Evolutionary conservation across 2,113 vertebrate genomes (phyloP), one percentile per base, ranked within the genome.

Genomic region (Syrrhaptes paradoxus): DNA sequence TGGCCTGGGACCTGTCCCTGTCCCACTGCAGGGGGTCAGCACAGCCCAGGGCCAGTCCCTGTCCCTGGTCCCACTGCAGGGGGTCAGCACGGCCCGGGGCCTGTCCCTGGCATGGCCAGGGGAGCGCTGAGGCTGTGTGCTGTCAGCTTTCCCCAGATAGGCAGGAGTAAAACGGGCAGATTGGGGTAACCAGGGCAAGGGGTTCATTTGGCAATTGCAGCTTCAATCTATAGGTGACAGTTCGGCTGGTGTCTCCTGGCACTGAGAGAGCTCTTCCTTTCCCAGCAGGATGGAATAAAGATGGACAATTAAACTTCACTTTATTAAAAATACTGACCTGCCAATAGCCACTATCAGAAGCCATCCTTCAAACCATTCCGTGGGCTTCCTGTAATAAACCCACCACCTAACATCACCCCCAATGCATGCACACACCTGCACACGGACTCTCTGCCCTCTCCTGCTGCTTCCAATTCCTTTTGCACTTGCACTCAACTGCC

Each of bases 51-150:
- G 38, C 38, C 38, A 10, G 38, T 38, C 38, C 38, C 38, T 3
- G 4, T 4, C 24, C 8, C 11, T 19, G 8, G 11, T 19, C 25
- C 16, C 48, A 1, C 17, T 1, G 24, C 0, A 2, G 48, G 25
- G 25, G 8, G 3, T 9, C 46, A 9, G 52, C n/a, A 7, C 0
- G 4, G n/a, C n/a, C 6, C 0, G 4, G n/a, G 68, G 10, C 28
- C 36, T 19, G 70, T 22, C 26, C 67, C 26, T 3, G 0, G 3
- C 66, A 2, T 1, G 8, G n/a, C 2, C 26, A 2, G 57, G 13
- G 58, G 5, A 3, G 32, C 7, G 14, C 24, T 7, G 22, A 6
- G 46, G 28, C 3, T 1, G 2, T 5, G 18, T 10, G 43, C 17
- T 46, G 54, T 28, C 2, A 1, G 55, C 12, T 17, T 9, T 41